Conservation (phyloP, 2,888 invertebrate species). For the Stictocephala bisonia region DNA sequence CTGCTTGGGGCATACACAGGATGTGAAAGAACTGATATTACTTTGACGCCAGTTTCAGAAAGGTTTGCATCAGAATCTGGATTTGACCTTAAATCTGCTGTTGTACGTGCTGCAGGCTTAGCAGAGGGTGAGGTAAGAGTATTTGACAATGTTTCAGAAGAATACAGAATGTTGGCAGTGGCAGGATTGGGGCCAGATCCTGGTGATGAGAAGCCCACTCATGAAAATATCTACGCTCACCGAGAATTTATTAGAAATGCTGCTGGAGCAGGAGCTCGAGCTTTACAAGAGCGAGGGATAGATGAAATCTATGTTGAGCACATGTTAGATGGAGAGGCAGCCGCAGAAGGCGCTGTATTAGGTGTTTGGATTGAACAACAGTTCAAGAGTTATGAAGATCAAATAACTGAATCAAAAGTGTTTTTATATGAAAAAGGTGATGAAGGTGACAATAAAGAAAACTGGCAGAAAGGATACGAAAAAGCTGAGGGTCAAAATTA, state of each 20-base stretch:
- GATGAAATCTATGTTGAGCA: slow-evolving; percentile 71
- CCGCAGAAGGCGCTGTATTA: slow-evolving; percentile 73
- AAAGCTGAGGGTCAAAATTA: slow-evolving; percentile 85
- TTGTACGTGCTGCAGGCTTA: not conserved
- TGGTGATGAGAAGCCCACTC: slow-evolving; percentile 13
- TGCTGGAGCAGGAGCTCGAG: slow-evolving; percentile 66
- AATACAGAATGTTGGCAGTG: slow-evolving; percentile 25
- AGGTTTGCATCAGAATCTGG: slow-evolving; percentile 15
- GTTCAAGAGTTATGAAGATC: slow-evolving; percentile 65
- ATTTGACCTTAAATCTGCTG: slow-evolving; percentile 15
- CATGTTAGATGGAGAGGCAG: slow-evolving; percentile 72
- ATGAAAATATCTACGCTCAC: slow-evolving; percentile 8
- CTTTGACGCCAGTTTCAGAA: slow-evolving; percentile 28
- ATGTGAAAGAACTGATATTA: slow-evolving; percentile 29
- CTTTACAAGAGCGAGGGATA: slow-evolving; percentile 67
- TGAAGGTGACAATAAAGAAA: slow-evolving; percentile 26
- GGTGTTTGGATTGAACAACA: slow-evolving; percentile 72
- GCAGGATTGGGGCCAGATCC: slow-evolving; percentile 41
- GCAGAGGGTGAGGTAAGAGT: slow-evolving; percentile 30
- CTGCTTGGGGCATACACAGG: slow-evolving; percentile 40
- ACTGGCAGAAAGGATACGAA: slow-evolving; percentile 76
- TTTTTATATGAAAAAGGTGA: slow-evolving; percentile 39
- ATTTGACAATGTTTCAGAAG: slow-evolving; percentile 24
- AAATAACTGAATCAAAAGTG: slow-evolving; percentile 19
- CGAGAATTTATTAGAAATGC: slow-evolving; percentile 26